Conservation (phyloP, 2,888 invertebrate genomes). For the Caenorhabditis doughertyi region DNA sequence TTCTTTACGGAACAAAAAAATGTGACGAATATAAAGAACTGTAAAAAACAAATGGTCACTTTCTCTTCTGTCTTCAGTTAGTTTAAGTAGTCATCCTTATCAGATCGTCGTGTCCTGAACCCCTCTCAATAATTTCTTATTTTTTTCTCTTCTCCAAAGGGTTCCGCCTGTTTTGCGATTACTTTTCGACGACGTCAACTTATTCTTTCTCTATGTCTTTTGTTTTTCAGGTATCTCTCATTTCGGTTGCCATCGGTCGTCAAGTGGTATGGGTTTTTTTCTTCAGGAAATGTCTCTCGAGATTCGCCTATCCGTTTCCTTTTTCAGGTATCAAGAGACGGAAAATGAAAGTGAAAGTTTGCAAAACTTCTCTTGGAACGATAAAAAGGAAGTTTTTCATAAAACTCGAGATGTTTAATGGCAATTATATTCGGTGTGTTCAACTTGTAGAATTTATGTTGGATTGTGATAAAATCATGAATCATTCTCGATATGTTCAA, state of each 20-base stretch:
- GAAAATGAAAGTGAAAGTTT: conserved; percentile 34
- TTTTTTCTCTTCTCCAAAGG: conserved; percentile 13
- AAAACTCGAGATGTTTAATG: too few species aligned
- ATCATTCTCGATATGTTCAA: too few species aligned
- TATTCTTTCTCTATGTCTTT: conserved; percentile 37
- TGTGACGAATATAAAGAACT: background rate
- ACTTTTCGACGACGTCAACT: conserved; percentile 33
- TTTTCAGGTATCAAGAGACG: conserved; percentile 27
- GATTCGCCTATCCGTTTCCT: conserved; percentile 21
- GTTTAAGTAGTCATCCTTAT: conserved; percentile 46
- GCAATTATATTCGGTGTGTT: too few species aligned
- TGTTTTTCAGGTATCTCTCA: background rate
- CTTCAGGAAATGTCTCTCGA: conserved; percentile 7
- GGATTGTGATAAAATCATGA: too few species aligned
- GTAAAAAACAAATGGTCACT: background rate
- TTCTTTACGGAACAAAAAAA: conserved; percentile 1
- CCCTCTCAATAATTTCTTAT: conserved; percentile 11
- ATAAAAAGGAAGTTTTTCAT: background rate
- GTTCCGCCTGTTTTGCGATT: conserved; percentile 38
- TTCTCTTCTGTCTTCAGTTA: background rate
- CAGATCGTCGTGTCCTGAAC: conserved; percentile 38
- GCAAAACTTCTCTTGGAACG: background rate
- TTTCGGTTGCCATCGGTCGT: conserved; percentile 25
- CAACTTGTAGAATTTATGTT: too few species aligned
- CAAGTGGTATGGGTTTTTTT: conserved; percentile 36